Percentiles rank a stretch among this genome's conserved stretches.
Conservation (phyloP, 2,113 vertebrate species). For the Amblyopsis rosae region DNA sequence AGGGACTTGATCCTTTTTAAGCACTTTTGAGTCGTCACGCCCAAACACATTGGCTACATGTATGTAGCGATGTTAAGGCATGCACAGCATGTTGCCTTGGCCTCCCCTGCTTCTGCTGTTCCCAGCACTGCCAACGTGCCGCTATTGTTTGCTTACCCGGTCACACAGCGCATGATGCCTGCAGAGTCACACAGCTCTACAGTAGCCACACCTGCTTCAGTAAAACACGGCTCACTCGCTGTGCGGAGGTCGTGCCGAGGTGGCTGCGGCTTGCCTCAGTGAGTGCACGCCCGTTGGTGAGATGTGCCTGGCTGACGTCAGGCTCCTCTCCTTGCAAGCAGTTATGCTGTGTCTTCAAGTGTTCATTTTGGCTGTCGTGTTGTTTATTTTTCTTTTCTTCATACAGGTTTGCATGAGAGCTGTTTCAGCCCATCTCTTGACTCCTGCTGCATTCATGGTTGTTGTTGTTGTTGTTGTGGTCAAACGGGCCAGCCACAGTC, state of each 20-base stretch:
- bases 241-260: slow-evolving; percentile 10
- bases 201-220: slow-evolving; percentile 2
- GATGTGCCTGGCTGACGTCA: neutral
- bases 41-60: neutral
- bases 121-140: too few relatives aligned
- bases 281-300: neutral
- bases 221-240: slow-evolving; percentile 8
- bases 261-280: slow-evolving; percentile 15
- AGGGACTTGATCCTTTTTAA: neutral
- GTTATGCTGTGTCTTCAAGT: slow-evolving; percentile 9
- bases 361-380: neutral
- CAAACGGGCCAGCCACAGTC: slow-evolving; percentile 10
- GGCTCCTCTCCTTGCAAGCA: neutral
- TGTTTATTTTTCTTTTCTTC: slow-evolving; percentile 7
- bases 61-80: neutral
- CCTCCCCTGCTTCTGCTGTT: neutral
- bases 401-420: slow-evolving; percentile 54
- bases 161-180: neutral
- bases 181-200: neutral
- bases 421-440: slow-evolving; percentile 4
- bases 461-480: neutral
- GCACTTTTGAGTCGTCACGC: too few relatives aligned
- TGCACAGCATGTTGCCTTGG: neutral
- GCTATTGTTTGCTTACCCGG: slow-evolving; percentile 7
- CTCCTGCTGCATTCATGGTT: neutral